Evolutionary conservation across 2,888 invertebrate genomes (phyloP), one percentile per base, ranked within the genome.

Genomic region (Spodoptera picta): DNA sequence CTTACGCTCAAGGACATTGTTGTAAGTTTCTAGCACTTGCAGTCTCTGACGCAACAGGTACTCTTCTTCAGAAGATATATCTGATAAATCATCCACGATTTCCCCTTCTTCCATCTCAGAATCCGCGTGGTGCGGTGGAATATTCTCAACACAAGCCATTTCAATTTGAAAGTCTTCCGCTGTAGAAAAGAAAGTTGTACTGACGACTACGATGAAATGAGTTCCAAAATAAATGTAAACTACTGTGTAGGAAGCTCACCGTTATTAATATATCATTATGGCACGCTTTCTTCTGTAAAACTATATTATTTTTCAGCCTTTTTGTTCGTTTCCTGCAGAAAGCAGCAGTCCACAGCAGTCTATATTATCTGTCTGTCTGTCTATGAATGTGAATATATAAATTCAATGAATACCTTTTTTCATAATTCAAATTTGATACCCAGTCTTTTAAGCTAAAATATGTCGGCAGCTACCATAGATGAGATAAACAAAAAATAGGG

Each of bases 71-170:
- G 95, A 94, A 2, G 95, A 95, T 77, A 95, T 94, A 77, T 95
- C 94, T 1, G 94, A 94, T 0, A 94, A 79, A 55, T 92, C 91
- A 72, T 93, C 95, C 10, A 94, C 89, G 63, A 95, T 95, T 85
- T 95, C 94, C 5, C 95, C 95, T 83, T 95, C 95, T 73, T 95
- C 95, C 87, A 92, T 92, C 75, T 95, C 95, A 1, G 91, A 92
- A 65, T 93, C 93, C 69, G 65, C 86, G 58, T 87, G 83, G 11
- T 58, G 68, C 72, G 86, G 79, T 61, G 82, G 73, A 67, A 88
- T 82, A 78, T 83, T 89, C 70, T 86, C 87, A 73, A 87, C 73
- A 76, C 89, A 89, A 68, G 90, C 85, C 91, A 92, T 92, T 65
- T 73, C 75, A 73, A 58, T 51, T 68, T 59, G 52, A 63, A 50